These are phyloP conservation scores for Trichomycterus rosablanca DNA, from an alignment of 2,113 vertebrate species.

Conservation along the genomic window DNA sequence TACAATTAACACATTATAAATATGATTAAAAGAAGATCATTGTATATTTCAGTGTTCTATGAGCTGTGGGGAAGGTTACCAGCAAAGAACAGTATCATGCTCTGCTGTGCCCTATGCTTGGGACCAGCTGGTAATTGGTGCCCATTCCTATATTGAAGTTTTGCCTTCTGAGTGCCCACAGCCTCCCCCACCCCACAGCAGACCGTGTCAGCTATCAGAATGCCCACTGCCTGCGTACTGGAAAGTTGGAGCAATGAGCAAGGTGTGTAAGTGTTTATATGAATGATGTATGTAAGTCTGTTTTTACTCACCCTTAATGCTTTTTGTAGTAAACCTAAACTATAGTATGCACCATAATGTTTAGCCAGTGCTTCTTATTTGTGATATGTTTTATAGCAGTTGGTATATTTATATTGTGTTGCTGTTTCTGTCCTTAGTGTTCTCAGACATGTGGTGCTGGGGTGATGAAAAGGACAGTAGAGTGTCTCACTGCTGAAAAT, in stretches of 20 bases:
- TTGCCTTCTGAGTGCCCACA: conserved; percentile 63
- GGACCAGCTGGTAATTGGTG: conserved; percentile 42
- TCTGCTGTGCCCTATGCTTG: conserved; percentile 52
- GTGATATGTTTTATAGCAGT: too few relatives aligned
- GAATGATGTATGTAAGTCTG: neutral
- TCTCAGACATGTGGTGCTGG: conserved; percentile 85
- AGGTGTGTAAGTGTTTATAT: conserved; percentile 56
- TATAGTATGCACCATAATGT: too few relatives aligned
- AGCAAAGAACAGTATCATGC: conserved; percentile 76
- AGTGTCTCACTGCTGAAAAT: conserved; percentile 73
- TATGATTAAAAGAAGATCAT: conserved; percentile 17
- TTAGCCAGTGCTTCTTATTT: too few relatives aligned
- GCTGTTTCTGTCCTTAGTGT: conserved; percentile 68
- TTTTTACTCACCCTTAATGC: too few relatives aligned
- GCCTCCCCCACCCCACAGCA: conserved; percentile 55
- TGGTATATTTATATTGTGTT: too few relatives aligned
- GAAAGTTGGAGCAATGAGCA: conserved; percentile 82
- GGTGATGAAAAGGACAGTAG: conserved; percentile 74
- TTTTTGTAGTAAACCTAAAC: too few relatives aligned
- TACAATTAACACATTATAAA: neutral
- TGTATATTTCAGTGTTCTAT: conserved; percentile 72
- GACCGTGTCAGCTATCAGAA: conserved; percentile 67
- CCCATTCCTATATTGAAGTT: conserved; percentile 43
- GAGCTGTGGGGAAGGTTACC: conserved; percentile 73
- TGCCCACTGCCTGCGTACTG: conserved; percentile 74